Base-by-base conservation (phyloP, 2,888 invertebrate species). In the Sympetrum striolatum region DNA sequence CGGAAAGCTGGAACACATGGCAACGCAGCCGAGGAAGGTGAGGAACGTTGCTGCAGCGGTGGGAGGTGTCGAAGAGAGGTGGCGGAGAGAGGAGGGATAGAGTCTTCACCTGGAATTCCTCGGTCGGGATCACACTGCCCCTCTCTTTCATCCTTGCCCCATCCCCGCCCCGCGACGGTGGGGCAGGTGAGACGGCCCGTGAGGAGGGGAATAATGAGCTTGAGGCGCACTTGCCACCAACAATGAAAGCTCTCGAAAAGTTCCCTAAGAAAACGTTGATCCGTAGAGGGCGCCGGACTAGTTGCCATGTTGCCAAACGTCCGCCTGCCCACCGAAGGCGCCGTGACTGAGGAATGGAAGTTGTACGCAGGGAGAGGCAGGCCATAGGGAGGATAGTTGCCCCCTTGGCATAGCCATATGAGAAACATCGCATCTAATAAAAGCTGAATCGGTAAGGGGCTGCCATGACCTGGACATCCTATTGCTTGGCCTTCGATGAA, bases 151-250 rank as follows among this genome's bases (percentile, higher is more conserved):
- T 14, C 80, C 31, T 31, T 53, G 48, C 82, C 53, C 48, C 82
- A 14, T 18, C 35, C 31, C 82, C 58, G 31, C 25, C 35, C 82
- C 31, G 10, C 18, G 35, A 0, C 18, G 15, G 58, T 22, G 37
- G 60, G 86, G 60, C 60, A 60, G 86, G 86, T 60, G 82, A 58
- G 58, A 35, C 35, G 53, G 82, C 58, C 86, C 6, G 31, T 10
- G 73, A 31, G 73, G 73, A 73, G 60, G 86, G 14, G 86, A 86
- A 86, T 86, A 86, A 86, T 86, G 37, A 58, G 58, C 82, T 58
- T 15, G 81, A 53, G 82, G 86, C 86, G 60, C 86, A 86, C 86
- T 86, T 86, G 86, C 86, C 86, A 60, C 86, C 60, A 86, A 86
- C 86, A 86, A 86, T 86, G 86, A 86, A 86, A 86, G 60, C 86